Evolutionary conservation across 2,797 vertebrate species (phyloP).

Genomic region (Manis javanica): DNA sequence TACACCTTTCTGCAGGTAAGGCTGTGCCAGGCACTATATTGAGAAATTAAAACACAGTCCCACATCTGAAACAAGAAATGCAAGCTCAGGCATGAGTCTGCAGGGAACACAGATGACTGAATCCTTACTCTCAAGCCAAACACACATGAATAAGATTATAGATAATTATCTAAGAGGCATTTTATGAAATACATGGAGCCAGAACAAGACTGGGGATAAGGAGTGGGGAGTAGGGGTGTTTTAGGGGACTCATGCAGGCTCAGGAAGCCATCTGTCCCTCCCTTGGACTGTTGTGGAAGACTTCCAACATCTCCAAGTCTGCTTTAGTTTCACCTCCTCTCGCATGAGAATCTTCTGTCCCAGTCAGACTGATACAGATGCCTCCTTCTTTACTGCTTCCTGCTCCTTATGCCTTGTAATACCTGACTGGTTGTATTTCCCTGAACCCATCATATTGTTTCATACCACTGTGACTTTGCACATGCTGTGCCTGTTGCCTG

Average conservation of each 20-base stretch:
- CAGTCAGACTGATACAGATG: background rate
- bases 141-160: background rate
- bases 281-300: background rate
- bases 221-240: background rate
- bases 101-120: background rate
- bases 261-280: background rate
- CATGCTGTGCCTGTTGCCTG: background rate
- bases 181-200: background rate
- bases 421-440: background rate
- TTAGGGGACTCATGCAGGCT: background rate
- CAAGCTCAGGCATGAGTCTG: background rate
- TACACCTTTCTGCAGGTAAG: constrained; percentile 12
- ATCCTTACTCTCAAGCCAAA: background rate
- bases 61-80: constrained; percentile 54
- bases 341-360: background rate
- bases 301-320: background rate
- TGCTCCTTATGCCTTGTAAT: background rate
- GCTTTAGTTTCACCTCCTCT: background rate
- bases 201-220: background rate
- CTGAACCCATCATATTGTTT: background rate
- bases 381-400: background rate
- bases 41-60: constrained; percentile 25
- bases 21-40: background rate
- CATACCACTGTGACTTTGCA: background rate
- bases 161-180: background rate